phyloP scores from a whole-genome alignment of 2,113 vertebrate species.

The Cyprinus carpio region DNA sequence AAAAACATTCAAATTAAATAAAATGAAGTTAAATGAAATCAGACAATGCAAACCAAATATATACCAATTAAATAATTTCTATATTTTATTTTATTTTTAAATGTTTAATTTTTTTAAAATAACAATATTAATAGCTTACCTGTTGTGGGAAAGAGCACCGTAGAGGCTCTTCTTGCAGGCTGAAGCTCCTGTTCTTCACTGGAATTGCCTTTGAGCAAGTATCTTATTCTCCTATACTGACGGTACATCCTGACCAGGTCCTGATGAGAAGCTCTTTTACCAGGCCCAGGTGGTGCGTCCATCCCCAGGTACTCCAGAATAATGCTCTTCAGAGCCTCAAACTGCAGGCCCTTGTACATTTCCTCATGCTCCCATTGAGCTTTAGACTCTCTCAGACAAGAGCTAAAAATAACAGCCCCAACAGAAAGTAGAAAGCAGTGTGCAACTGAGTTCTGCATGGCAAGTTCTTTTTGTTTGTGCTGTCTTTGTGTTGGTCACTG shows the following conservation, averaged over 20 bases:
- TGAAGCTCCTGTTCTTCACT: conserved; percentile 52
- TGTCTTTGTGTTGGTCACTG: conserved; percentile 57
- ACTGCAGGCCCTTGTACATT: conserved; percentile 47
- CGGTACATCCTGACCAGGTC: conserved; percentile 68
- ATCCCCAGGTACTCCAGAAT: conserved; percentile 76
- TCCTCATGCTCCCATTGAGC: conserved; percentile 47
- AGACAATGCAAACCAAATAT: no score
- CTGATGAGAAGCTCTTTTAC: conserved; percentile 56
- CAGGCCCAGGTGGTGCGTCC: conserved; percentile 55
- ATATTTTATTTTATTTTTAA: no score
- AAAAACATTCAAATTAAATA: no score
- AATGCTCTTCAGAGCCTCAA: conserved; percentile 71
- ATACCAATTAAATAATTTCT: no score
- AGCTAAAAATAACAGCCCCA: conserved; percentile 53
- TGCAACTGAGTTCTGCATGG: conserved; percentile 61
- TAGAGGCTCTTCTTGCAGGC: conserved; percentile 31
- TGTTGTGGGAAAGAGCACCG: conserved; percentile 68
- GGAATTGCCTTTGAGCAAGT: conserved; percentile 66
- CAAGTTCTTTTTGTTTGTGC: conserved; percentile 49
- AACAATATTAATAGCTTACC: conserved; percentile 49
- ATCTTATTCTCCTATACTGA: conserved; percentile 68
- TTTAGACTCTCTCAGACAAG: conserved; percentile 43
- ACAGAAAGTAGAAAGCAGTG: conserved; percentile 47
- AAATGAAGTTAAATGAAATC: no score
- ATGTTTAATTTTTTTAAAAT: no score